phyloP scores from a whole-genome alignment of 2,888 invertebrate species.

The Tenthredo notha region DNA sequence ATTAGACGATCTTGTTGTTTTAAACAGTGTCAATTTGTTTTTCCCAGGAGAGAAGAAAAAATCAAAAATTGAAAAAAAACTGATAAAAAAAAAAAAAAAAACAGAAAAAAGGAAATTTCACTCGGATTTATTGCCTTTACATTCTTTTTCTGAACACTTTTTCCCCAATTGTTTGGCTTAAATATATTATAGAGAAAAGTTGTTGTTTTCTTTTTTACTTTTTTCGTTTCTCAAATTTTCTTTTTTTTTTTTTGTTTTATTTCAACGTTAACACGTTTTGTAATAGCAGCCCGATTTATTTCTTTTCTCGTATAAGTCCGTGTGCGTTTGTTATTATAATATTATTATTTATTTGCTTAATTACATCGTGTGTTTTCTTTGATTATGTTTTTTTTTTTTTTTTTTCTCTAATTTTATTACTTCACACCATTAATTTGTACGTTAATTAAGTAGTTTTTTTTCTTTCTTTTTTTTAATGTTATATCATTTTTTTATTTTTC shows the following conservation, averaged over 20 bases:
- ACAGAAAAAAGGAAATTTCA: not conserved
- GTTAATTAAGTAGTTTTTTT: not conserved
- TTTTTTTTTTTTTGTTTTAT: not conserved
- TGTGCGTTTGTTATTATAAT: not conserved
- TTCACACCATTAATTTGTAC: not conserved
- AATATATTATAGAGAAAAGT: not conserved
- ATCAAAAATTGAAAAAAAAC: no score
- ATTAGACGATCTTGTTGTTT: not conserved
- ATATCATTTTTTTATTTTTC: no score
- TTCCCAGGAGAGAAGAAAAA: not conserved
- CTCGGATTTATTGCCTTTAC: not conserved
- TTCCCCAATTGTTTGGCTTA: not conserved
- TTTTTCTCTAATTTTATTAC: not conserved
- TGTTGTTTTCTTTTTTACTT: not conserved
- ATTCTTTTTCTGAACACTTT: not conserved
- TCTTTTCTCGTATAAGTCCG: not conserved
- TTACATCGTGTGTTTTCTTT: not conserved
- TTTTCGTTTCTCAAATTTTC: no score
- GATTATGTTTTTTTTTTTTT: no score
- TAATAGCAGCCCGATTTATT: not conserved
- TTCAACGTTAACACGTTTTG: not conserved
- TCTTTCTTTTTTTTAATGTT: not conserved
- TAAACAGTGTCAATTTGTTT: not conserved
- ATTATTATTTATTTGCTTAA: not conserved
- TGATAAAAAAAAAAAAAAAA: no score